Percentiles rank a stretch among this genome's conserved stretches.
phyloP scores from a whole-genome alignment of 2,113 vertebrate genomes.

The Perognathus longimembris region DNA sequence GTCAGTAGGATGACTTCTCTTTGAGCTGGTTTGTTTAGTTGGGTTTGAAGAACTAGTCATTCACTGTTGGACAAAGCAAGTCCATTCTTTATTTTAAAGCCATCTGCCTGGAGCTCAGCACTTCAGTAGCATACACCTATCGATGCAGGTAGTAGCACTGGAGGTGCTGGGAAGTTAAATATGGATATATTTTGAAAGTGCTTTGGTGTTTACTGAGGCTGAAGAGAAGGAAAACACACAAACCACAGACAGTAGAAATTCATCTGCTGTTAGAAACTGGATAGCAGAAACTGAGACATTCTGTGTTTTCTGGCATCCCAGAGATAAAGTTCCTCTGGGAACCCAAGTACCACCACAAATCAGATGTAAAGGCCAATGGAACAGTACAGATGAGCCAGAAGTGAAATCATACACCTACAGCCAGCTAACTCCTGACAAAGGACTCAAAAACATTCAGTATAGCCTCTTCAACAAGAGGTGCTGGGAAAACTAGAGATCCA shows the following conservation, averaged over 20 bases:
- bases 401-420: no score
- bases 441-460: no score
- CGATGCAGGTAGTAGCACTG: background rate
- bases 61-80: background rate
- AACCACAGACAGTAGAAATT: background rate
- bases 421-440: no score
- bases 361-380: no score
- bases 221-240: background rate
- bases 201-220: background rate
- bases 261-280: no score
- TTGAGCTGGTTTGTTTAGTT: background rate
- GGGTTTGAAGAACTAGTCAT: background rate
- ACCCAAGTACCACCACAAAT: no score
- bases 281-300: no score
- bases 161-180: background rate
- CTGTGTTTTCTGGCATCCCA: no score
- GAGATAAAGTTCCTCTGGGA: no score
- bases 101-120: background rate
- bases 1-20: background rate
- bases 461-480: no score
- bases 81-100: background rate
- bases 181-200: background rate
- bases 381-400: no score
- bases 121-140: background rate
- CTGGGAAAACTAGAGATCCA: no score